phyloP scores from a whole-genome alignment of 2,888 invertebrate genomes.

The Nipponacmea schrenckii region DNA sequence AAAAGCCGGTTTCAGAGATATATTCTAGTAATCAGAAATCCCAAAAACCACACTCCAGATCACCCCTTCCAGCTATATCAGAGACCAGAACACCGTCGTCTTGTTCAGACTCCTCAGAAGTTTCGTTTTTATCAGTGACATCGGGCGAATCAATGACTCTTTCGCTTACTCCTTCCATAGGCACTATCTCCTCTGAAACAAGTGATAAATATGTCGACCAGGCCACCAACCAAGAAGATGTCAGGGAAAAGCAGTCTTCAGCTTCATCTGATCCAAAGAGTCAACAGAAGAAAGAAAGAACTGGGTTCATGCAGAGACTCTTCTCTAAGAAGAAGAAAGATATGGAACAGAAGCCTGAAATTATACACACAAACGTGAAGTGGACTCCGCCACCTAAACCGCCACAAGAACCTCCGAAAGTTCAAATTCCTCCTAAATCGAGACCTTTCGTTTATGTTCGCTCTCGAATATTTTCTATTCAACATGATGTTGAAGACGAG shows the following conservation, averaged over 20 bases:
- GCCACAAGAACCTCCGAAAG: constrained; percentile 29
- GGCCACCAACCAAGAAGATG: constrained; percentile 24
- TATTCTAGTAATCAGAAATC: constrained; percentile 15
- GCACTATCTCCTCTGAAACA: constrained; percentile 18
- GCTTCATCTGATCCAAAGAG: constrained; percentile 21
- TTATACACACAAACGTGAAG: constrained; percentile 9
- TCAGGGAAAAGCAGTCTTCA: constrained; percentile 11
- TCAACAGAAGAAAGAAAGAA: constrained; percentile 35
- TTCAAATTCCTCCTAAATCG: constrained; percentile 38
- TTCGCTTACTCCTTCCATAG: constrained; percentile 17
- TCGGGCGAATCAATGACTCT: constrained; percentile 23
- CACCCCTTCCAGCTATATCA: constrained; percentile 38
- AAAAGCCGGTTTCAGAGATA: constrained; percentile 19
- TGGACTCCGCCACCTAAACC: constrained; percentile 23
- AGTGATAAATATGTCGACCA: constrained; percentile 12
- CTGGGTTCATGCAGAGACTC: constrained; percentile 57
- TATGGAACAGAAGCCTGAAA: constrained; percentile 19
- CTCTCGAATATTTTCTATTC: constrained; percentile 54
- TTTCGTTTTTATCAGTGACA: constrained; percentile 28
- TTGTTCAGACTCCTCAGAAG: constrained; percentile 38
- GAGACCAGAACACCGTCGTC: constrained; percentile 42
- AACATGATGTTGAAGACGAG: constrained; percentile 47
- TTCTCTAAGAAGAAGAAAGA: constrained; percentile 56
- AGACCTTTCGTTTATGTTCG: constrained; percentile 57
- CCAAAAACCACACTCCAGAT: constrained; percentile 20